Conservation (phyloP, 2,113 vertebrate species). For the Sylvietta virens region DNA sequence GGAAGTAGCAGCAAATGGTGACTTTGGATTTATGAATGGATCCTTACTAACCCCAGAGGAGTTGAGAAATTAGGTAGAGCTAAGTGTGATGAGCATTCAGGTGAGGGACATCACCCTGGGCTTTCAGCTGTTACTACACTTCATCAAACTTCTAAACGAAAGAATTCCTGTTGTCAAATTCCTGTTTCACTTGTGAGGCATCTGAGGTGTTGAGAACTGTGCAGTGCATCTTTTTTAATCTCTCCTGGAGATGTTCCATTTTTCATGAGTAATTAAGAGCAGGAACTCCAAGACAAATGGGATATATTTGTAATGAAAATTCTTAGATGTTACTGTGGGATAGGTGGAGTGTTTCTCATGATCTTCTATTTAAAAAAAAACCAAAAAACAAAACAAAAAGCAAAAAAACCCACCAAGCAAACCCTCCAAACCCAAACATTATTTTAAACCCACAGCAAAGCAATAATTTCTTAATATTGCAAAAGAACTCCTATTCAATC, state of each 20-base stretch:
- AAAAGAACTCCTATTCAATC: not conserved
- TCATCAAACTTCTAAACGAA: not conserved
- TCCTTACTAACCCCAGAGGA: not conserved
- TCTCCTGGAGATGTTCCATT: not conserved
- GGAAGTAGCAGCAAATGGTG: not conserved
- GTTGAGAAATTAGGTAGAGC: not conserved
- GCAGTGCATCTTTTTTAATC: not conserved
- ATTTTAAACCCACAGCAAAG: not conserved
- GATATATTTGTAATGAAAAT: not conserved
- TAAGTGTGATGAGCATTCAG: not conserved
- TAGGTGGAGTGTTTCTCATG: not conserved
- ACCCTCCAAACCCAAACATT: not conserved
- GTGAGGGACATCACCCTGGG: not conserved
- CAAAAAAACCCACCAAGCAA: not conserved
- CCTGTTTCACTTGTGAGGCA: not conserved
- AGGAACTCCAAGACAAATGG: not conserved
- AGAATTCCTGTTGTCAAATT: not conserved
- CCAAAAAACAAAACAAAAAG: not conserved
- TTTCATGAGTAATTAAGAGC: constrained; percentile 1
- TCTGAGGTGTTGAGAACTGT: not conserved
- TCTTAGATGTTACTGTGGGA: not conserved
- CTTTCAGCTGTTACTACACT: not conserved
- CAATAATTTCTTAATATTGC: not conserved
- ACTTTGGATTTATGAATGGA: not conserved
- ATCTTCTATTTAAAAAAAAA: not conserved